Evolutionary conservation across 2,888 invertebrate species (phyloP), one percentile per base, ranked within the genome.

Genomic region (Stenodera caucasica): DNA sequence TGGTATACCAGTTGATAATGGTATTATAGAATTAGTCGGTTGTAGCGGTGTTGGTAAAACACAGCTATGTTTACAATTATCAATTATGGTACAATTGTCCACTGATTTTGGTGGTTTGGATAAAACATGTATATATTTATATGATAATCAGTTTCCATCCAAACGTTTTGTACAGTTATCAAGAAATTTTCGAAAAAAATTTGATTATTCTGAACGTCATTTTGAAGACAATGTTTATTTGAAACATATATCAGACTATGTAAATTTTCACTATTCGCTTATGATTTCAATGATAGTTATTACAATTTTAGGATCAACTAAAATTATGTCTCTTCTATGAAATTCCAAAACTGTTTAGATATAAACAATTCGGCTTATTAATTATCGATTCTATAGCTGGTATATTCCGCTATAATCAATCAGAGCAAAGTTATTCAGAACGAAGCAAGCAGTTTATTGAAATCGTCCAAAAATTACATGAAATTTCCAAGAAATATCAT

Each of bases 21-120:
- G 90, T 26, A 83, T 94, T 54, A 89, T 89, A 58, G 93, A 94
- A 83, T 82, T 94, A 69, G 87, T 85, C 76, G 94, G 93, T n/a
- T 87, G 88, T 78, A 90, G 91, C 81, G 90, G 90, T 14, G 84
- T 86, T 70, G 93, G 93, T 6, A 94, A 94, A 82, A 92, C 92
- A 0, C 94, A 94, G 77, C 75, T 93, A 49, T 89, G 88, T 67
- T 80, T 94, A 53, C 91, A 92, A 79, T 77, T 90, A 29, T 84
- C 88, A 33, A 79, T 90, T 18, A 84, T 84, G 60, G 86, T 86
- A 62, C 91, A 91, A 79, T 78, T 85, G 64, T 83, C 85, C 2
- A 49, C 55, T 49, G 68, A 73, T 68, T 77, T 76, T 52, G 86
- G 86, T 30, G 88, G 88, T 26, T 76, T 87, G 37, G 78, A 76